Evolutionary conservation across 1,140 invertebrate genomes (phyloP), one percentile per base, ranked within the genome.

Genomic region (Zophobas morio): DNA sequence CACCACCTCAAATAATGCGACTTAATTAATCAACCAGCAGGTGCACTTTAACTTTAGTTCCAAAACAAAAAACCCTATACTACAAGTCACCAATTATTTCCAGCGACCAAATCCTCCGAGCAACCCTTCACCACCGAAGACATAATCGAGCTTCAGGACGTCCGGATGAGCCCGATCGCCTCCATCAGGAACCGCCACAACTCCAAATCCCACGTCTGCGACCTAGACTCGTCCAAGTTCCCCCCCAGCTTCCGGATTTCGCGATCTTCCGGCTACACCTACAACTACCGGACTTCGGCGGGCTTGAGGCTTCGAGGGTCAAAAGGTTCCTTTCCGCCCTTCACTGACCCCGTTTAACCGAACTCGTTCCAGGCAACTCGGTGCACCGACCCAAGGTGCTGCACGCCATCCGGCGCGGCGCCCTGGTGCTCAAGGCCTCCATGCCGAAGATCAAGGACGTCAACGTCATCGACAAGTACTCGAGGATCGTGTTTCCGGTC

Each of bases 401-500:
- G 36, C 93, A 95, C 82, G 94, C 94, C 2, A 88, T 96, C 33
- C 90, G 92, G 70, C 91, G 91, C 81, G 94, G 94, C 33, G 94
- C 95, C 1, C 92, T 93, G 1, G 94, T 94, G 2, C 86, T 96
- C 54, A 93, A 93, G 83, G 90, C 93, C 3, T 95, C 94, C 2
- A 94, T 99, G 88, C 97, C 96, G 0, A 94, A 94, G 86, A 98
- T 99, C 81, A 95, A 97, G 84, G 97, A 99, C 87, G 97, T 99
- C 46, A 99, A 98, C 86, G 93, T 97, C 54, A 99, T 99, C 82
- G 98, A 99, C 87, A 98, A 98, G 84, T 98, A 98, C 85, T 98
- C 97, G 4, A 89, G 98, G 78, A 92, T 98, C 77, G 90, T 98
- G 70, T 99, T 99, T 87, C 98, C 98, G 0, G 92, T 97, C 34